Evolutionary conservation across 2,113 vertebrate genomes (phyloP).

Genomic region (Delphinapterus leucas): DNA sequence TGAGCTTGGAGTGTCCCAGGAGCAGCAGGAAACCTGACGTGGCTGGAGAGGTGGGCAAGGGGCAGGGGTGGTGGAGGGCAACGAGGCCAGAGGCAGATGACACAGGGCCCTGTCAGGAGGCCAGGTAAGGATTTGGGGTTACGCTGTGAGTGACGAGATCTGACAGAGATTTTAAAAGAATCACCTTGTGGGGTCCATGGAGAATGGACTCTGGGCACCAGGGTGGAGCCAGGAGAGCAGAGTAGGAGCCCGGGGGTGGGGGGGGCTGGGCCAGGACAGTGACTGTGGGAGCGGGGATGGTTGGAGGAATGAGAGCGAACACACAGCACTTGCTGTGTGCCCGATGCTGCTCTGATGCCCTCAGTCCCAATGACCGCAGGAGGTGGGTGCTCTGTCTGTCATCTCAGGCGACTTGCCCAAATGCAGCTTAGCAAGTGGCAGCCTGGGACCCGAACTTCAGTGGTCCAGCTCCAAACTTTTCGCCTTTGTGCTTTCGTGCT

Average conservation of each 20-base stretch:
- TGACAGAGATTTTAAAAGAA: neutral
- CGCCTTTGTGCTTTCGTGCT: neutral
- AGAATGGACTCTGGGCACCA: neutral
- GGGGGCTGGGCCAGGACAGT: neutral
- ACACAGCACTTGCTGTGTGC: no score
- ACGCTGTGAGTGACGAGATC: neutral
- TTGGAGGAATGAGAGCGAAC: neutral
- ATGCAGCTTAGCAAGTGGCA: neutral
- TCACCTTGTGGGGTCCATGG: neutral
- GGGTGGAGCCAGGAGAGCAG: neutral
- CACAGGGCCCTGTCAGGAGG: neutral
- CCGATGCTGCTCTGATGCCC: rapidly evolving
- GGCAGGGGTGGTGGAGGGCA: no score
- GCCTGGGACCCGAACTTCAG: neutral
- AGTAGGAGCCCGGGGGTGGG: no score
- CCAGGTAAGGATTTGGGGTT: neutral
- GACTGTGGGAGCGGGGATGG: neutral
- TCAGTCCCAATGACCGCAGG: neutral
- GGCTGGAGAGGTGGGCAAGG: no score
- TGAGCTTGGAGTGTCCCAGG: no score
- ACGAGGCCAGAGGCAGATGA: neutral
- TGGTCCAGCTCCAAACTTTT: no score
- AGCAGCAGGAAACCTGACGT: no score
- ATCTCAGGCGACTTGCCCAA: neutral
- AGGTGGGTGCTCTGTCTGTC: neutral